Base-by-base conservation (phyloP, 2,113 vertebrate genomes). In the Gnathonemus longibarbis region DNA sequence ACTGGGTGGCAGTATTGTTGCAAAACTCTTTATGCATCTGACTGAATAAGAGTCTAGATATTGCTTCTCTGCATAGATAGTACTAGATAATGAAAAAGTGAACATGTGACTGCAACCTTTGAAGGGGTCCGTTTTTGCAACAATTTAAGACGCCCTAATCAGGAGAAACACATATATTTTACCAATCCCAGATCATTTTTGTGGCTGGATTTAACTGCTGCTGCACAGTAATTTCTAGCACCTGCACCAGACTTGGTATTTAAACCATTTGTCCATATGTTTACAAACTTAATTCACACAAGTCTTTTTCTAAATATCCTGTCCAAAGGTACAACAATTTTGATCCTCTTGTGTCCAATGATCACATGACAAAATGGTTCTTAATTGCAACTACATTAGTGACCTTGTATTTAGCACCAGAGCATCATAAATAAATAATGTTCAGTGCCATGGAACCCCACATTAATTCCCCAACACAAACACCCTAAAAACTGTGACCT, bases 1-100 rank as follows among this genome's bases (percentile, higher is more conserved):
- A 89, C 89, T 84, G n/a, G 80, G 74, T 42, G 89, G 89, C 80
- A 89, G 77, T 15, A 19, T 27, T 84, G 50, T 5, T 21, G 19
- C 39, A 45, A 10, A 66, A 42, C 2, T 88, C 24, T 42, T 80
- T 42, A 42, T 80, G 35, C 31, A 42, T 80, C 66, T 74, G 8
- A 39, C 31, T 39, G 9, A 66, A 66, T 66, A 66, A 27, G 62
- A 66, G 9, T 27, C n/a, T 66, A 11, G 35, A 35, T 19, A 80
- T 80, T 80, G 1, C 35, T 77, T 39, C 70, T 15, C 39, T 77
- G 70, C 70, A 42, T 35, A 10, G 66, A 80, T 17, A 80, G 1
- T 80, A 42, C 35, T 42, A 80, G 74, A 80, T 42, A 80, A 5
- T 42, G 5, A 80, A 39, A 80, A 39, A 19, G 35, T 80, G 74